Base-by-base conservation (phyloP, 2,113 vertebrate genomes). In the Paramisgurnus dabryanus region DNA sequence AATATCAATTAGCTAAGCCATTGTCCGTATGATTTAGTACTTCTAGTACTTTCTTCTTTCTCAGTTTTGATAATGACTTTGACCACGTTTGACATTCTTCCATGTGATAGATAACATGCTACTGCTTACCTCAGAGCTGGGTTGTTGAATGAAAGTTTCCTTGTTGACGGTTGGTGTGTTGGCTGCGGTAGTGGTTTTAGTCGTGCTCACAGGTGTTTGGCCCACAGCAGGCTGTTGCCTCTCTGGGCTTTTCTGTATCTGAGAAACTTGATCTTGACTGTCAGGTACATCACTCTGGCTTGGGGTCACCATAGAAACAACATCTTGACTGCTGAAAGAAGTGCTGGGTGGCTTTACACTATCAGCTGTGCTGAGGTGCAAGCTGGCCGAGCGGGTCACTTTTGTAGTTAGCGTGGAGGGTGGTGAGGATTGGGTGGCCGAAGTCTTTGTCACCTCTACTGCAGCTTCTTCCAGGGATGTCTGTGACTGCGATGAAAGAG, bases 221-320 rank as follows among this genome's bases (percentile, higher is more conserved):
- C 87, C 92, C 49, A 82, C 27, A 0, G 89, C 88, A 0, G 89
- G 78, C 70, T 92, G 92, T 45, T 92, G 93, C 66, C 84, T 88
- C 10, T 96, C 95, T 8, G 91, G 84, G 64, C 90, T 89, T 79
- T 81, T 90, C 85, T 89, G 90, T 86, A 82, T 11, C 79, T 66
- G 5, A 86, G 88, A 83, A 71, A 78, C 61, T 55, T 77, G 18
- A 88, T 79, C 61, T 57, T 87, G 83, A 45, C 43, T 80, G 41
- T 80, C 39, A 65, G 79, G 70, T 4, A 83, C 82, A 68, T 75
- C 13, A 27, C 70, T 80, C 78, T 87, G 90, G 76, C 87, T 77
- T 34, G 82, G 76, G 34, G 84, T 86, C 65, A 80, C 65, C 1
- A 82, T 60, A 43, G 85, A 47, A 12, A 69, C 39, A 67, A 60